A percentile compares a stretch with the other conserved stretches of the same genome.
Conservation (phyloP, 2,113 vertebrate species). For the Chloroceryle aenea region DNA sequence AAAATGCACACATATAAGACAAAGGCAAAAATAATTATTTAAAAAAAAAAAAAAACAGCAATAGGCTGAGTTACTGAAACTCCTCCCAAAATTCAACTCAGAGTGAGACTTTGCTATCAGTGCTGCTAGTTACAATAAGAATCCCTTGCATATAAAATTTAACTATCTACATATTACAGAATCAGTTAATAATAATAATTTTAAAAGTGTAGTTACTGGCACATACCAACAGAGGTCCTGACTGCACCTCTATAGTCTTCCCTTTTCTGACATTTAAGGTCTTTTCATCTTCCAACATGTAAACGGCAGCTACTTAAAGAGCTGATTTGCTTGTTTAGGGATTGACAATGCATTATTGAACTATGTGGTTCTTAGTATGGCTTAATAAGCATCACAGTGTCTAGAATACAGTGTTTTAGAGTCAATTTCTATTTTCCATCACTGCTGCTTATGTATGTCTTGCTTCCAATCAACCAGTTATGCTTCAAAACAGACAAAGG, state of each 20-base stretch:
- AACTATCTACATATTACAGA: neutral
- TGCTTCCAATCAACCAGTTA: neutral
- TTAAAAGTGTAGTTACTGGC: neutral
- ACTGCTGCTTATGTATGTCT: neutral
- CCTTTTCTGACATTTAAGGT: neutral
- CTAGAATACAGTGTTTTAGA: neutral
- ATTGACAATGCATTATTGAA: neutral
- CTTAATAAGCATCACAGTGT: neutral
- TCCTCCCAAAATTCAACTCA: neutral
- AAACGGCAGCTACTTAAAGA: neutral
- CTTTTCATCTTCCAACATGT: neutral
- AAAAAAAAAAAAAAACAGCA: neutral
- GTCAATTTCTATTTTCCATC: neutral
- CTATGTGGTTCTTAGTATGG: neutral
- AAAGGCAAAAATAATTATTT: neutral
- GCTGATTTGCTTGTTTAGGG: neutral
- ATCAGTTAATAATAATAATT: neutral
- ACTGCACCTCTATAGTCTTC: neutral
- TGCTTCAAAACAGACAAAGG: neutral
- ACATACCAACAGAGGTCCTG: neutral
- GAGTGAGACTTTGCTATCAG: neutral
- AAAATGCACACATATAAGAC: neutral
- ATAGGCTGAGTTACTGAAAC: neutral
- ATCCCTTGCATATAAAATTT: neutral
- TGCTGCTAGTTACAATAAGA: neutral